Conservation (phyloP, 2,797 vertebrate genomes). For the Bradypodion ventrale region DNA sequence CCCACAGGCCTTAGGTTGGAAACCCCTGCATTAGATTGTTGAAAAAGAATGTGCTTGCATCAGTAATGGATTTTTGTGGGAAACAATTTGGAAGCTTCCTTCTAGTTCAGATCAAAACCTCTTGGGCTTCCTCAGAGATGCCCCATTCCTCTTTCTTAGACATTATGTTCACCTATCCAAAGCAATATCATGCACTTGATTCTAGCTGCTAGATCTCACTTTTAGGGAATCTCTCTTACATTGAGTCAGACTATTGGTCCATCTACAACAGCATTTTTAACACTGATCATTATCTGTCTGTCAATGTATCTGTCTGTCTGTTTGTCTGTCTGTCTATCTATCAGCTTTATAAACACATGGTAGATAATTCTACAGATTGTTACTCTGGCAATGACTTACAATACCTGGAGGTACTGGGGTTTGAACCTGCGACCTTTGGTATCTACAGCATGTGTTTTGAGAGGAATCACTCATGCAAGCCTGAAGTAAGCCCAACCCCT, state of each 20-base stretch:
- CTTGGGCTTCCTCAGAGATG: not conserved
- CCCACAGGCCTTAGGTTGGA: too few species aligned
- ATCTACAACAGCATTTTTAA: not conserved
- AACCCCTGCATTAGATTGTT: not conserved
- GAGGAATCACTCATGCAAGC: not conserved
- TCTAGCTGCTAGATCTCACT: not conserved
- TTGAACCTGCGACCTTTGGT: not conserved
- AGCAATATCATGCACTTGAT: not conserved
- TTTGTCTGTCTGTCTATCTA: too few species aligned
- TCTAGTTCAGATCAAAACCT: not conserved
- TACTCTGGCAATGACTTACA: not conserved
- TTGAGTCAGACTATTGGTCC: not conserved
- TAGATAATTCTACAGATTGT: too few species aligned
- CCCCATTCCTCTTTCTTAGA: not conserved
- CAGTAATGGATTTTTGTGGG: not conserved
- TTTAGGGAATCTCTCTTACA: not conserved
- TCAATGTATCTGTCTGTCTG: too few species aligned
- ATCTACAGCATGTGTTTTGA: not conserved
- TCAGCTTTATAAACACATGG: too few species aligned
- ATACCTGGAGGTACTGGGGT: not conserved
- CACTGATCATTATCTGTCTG: not conserved
- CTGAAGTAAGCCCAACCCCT: not conserved
- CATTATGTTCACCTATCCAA: not conserved
- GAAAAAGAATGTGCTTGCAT: not conserved
- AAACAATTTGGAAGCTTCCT: not conserved